Conservation (phyloP, 2,797 vertebrate species). For the Etheostoma nigrum region DNA sequence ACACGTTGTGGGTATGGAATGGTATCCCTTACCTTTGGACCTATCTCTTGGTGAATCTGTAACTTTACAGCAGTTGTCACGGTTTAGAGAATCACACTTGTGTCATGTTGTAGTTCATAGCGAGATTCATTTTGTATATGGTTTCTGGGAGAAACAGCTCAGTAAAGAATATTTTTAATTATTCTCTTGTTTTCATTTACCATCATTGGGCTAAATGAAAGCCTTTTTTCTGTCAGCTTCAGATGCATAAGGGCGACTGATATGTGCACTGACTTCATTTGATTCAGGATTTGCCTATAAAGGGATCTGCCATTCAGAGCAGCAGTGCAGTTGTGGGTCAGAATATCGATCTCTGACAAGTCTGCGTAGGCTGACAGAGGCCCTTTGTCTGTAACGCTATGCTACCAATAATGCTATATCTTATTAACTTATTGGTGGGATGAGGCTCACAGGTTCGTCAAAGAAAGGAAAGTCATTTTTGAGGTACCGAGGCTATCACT, state of each 20-base stretch:
- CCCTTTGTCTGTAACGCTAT: conserved; percentile 2
- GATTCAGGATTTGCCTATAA: conserved; percentile 31
- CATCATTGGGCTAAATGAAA: conserved; percentile 9
- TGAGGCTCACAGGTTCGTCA: conserved; percentile 37
- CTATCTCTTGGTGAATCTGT: conserved; percentile 5
- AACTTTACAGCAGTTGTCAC: conserved; percentile 9
- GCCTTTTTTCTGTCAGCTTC: conserved; percentile 12
- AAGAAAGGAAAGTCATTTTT: conserved; percentile 30
- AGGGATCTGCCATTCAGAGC: conserved; percentile 42
- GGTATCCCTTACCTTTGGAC: conserved; percentile 17
- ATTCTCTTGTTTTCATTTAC: conserved; percentile 15
- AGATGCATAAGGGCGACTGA: background rate
- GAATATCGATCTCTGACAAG: conserved; percentile 37
- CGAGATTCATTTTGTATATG: conserved; percentile 39
- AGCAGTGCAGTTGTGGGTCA: background rate
- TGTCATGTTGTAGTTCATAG: conserved; percentile 12
- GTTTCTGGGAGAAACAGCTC: conserved; percentile 32
- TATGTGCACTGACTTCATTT: conserved; percentile 25
- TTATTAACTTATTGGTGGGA: conserved; percentile 23
- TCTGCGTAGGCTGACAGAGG: conserved; percentile 3
- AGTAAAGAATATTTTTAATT: conserved; percentile 16
- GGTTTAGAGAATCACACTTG: conserved; percentile 22
- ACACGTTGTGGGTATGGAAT: background rate
- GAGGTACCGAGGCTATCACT: conserved; percentile 28
- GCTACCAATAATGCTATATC: conserved; percentile 27